Base-by-base conservation (phyloP, 2,113 vertebrate genomes). In the Lepisosteus oculatus region DNA sequence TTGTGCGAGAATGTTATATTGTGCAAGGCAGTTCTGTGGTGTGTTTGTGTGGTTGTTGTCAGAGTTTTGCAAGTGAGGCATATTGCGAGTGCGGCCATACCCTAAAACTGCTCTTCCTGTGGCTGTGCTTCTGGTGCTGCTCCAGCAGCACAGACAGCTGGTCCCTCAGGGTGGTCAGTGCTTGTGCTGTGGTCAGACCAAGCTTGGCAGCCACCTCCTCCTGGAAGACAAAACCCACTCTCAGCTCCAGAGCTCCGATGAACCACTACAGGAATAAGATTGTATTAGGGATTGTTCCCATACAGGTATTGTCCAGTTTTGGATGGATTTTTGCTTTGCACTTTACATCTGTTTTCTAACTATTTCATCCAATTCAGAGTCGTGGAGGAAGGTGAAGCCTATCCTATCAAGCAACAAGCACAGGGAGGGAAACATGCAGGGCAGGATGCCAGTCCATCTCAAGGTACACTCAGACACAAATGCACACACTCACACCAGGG, bases 101-200 rank as follows among this genome's bases (percentile, higher is more conserved):
- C 93, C 93, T 93, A 88, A 89, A 85, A 0, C 93, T 92, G 54
- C 81, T 73, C 61, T 77, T 77, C 67, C 90, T 92, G 13, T 85
- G 91, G 80, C 12, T 78, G 4, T 91, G 85, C 61, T 88, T 95
- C 85, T 96, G 93, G 82, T 97, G 91, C 41, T 93, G 92, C 44
- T 94, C 95, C 84, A 99, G 86, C 65, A 97, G 88, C 3, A 79
- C 82, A 80, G 89, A 92, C 72, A 99, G 88, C 80, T 99, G 96
- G 75, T 96, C 94, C 79, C 90, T 90, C 59, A 99, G 90, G 73
- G 92, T 92, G 0, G 78, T 84, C 69, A 99, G 91, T 76, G 97
- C 97, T 85, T 96, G 95, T 67, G 84, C 77, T 3, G 97, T 98
- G 62, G 93, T 93, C 69, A 99, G 94, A 71, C 97, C 97, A 88